phyloP scores from a whole-genome alignment of 1,140 invertebrate species.

The Musca domestica region DNA sequence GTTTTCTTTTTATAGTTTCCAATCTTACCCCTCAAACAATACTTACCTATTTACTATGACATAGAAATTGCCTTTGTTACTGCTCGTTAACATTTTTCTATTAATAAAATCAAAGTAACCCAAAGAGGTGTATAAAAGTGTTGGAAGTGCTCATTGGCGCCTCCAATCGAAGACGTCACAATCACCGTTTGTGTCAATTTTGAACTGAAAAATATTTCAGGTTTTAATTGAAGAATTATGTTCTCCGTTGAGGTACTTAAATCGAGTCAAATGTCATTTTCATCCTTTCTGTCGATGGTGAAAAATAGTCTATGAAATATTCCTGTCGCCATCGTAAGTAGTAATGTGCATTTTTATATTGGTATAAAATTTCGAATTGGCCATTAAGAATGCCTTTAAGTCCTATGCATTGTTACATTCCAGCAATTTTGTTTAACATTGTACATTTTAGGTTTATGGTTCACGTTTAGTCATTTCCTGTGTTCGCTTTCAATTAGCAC shows the following conservation, averaged over 20 bases:
- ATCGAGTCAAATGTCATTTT: conserved; percentile 1
- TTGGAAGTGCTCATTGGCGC: background rate
- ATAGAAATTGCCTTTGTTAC: no score
- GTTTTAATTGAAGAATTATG: conserved; percentile 21
- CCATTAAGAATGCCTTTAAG: background rate
- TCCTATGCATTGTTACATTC: background rate
- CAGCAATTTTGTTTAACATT: background rate
- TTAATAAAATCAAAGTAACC: background rate
- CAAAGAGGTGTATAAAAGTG: background rate
- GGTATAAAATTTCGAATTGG: no score
- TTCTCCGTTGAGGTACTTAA: conserved; percentile 13
- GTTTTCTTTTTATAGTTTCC: no score
- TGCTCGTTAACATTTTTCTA: background rate
- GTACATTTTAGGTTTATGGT: background rate
- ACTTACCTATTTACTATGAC: background rate
- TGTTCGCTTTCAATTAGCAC: conserved; percentile 1
- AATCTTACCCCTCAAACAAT: background rate
- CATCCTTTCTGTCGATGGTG: background rate
- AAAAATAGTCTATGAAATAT: background rate
- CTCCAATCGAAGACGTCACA: background rate
- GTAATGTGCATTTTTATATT: no score
- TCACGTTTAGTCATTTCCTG: background rate
- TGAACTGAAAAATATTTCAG: background rate
- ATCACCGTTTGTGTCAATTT: no score
- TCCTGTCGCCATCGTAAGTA: background rate